Evolutionary conservation across 1,140 invertebrate species (phyloP).

Genomic region (Harpegnathos saltator): DNA sequence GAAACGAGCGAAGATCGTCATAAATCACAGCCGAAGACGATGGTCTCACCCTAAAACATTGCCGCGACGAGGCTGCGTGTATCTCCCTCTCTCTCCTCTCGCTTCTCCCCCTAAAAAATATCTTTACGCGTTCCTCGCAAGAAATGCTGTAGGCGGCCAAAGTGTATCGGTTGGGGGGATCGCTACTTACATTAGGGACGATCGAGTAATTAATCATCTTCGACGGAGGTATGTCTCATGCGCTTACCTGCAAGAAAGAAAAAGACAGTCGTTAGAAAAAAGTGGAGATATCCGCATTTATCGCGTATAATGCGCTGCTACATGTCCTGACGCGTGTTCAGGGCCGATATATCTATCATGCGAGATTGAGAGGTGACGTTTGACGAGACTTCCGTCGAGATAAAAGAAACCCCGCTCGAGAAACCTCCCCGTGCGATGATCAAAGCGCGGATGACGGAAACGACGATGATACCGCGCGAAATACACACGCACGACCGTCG

Average conservation of each 20-base stretch:
- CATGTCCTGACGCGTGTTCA: too few relatives aligned
- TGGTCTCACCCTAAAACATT: conserved; percentile 24
- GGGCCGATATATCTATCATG: too few relatives aligned
- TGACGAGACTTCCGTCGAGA: too few relatives aligned
- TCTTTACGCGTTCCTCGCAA: neutral
- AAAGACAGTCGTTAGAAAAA: neutral
- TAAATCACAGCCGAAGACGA: conserved; percentile 68
- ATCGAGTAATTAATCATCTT: conserved; percentile 49
- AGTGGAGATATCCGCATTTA: neutral
- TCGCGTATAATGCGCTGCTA: too few relatives aligned
- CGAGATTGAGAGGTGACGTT: too few relatives aligned
- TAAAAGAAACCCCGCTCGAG: too few relatives aligned
- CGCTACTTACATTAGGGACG: conserved; percentile 41
- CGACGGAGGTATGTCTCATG: neutral
- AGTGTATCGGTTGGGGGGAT: neutral
- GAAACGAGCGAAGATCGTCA: conserved; percentile 48
- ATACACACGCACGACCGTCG: neutral
- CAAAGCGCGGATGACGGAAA: too few relatives aligned
- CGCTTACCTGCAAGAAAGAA: conserved; percentile 46
- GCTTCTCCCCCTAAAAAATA: conserved; percentile 8
- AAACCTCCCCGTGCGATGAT: too few relatives aligned
- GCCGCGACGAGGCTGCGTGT: neutral
- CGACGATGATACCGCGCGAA: too few relatives aligned
- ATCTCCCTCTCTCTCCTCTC: neutral
- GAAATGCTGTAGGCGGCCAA: neutral